Evolutionary conservation across 2,797 vertebrate genomes (phyloP).

Genomic region (Rhinophrynus dorsalis): DNA sequence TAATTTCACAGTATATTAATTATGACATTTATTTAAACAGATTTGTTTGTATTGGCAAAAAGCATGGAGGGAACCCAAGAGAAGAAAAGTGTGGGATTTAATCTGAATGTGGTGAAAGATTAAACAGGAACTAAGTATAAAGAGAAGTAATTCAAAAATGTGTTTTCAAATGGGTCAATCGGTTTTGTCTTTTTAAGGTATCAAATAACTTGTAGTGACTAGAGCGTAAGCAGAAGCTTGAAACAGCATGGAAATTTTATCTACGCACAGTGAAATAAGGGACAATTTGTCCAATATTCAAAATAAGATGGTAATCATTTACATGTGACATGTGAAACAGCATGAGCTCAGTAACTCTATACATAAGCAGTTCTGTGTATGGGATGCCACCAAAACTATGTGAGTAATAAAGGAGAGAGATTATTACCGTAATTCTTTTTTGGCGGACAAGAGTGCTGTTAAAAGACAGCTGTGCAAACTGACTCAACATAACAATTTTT

Average conservation of each 20-base stretch:
- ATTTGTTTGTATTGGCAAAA: slow-evolving; percentile 1
- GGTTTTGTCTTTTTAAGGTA: neutral
- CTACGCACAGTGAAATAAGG: slow-evolving; percentile 26
- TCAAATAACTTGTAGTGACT: slow-evolving; percentile 47
- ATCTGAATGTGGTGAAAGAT: too few relatives aligned
- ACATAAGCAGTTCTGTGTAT: slow-evolving; percentile 62
- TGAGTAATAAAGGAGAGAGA: slow-evolving; percentile 71
- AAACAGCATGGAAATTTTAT: slow-evolving; percentile 45
- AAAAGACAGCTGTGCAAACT: slow-evolving; percentile 77
- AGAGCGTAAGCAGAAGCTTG: slow-evolving; percentile 56
- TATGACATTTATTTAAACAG: neutral
- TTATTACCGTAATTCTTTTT: slow-evolving; percentile 74
- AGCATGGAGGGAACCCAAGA: neutral
- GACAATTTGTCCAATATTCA: slow-evolving; percentile 58
- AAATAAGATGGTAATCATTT: slow-evolving; percentile 65
- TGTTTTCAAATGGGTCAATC: neutral
- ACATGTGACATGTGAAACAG: slow-evolving; percentile 63
- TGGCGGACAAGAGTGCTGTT: slow-evolving; percentile 68
- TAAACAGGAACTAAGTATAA: too few relatives aligned
- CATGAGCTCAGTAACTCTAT: slow-evolving; percentile 69
- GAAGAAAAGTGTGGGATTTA: neutral
- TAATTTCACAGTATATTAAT: neutral
- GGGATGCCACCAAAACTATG: slow-evolving; percentile 66
- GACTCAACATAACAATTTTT: slow-evolving; percentile 55
- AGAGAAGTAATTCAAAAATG: too few relatives aligned